These are phyloP conservation scores for Monochamus saltuarius DNA, from an alignment of 1,140 invertebrate genomes.

Conservation along the genomic window DNA sequence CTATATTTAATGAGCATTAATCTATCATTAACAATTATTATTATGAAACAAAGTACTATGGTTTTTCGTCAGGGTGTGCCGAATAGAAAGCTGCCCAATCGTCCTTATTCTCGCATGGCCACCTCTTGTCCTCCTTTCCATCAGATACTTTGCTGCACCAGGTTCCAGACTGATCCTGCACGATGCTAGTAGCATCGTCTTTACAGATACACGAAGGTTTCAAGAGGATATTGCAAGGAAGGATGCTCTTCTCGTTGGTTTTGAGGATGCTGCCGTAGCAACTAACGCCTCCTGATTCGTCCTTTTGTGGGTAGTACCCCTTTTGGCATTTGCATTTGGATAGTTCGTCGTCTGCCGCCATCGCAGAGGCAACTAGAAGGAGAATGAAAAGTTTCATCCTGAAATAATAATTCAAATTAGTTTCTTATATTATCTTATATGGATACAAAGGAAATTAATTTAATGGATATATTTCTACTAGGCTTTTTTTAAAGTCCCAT, in stretches of 20 bases:
- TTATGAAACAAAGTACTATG: neutral
- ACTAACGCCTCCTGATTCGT: slow-evolving; percentile 3
- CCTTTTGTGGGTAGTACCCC: neutral
- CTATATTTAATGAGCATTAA: too few relatives aligned
- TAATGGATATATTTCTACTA: too few relatives aligned
- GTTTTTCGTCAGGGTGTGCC: slow-evolving; percentile 13
- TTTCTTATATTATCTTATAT: too few relatives aligned
- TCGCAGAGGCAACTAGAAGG: neutral
- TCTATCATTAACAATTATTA: too few relatives aligned
- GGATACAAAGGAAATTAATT: too few relatives aligned
- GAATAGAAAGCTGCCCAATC: slow-evolving; percentile 15
- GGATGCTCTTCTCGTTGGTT: neutral
- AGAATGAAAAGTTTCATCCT: too few relatives aligned
- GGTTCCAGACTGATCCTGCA: slow-evolving; percentile 14
- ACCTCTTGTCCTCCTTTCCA: slow-evolving; percentile 13
- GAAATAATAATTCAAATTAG: too few relatives aligned
- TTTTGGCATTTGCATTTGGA: slow-evolving; percentile 17
- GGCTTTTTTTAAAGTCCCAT: too few relatives aligned
- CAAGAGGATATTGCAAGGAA: slow-evolving; percentile 13
- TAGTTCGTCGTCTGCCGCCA: slow-evolving; percentile 8
- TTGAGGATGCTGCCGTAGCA: slow-evolving; percentile 16
- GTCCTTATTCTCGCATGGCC: slow-evolving; percentile 16
- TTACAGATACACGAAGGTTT: slow-evolving; percentile 11
- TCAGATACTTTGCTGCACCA: slow-evolving; percentile 12
- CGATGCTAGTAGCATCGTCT: slow-evolving; percentile 6